Evolutionary conservation across 2,888 invertebrate species (phyloP).

Genomic region (Oxycera nigricornis): DNA sequence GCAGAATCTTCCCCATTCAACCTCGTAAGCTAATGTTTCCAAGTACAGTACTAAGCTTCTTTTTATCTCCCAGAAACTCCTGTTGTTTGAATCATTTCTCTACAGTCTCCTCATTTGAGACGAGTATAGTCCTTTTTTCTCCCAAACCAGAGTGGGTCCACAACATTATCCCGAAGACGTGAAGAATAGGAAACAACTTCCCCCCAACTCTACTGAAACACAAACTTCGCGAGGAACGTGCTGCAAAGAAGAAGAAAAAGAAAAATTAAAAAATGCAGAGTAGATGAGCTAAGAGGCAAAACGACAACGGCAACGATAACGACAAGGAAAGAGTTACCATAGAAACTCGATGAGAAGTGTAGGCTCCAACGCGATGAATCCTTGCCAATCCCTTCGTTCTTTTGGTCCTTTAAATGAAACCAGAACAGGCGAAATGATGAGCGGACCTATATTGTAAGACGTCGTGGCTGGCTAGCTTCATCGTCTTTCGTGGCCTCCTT

Average conservation of each 20-base stretch:
- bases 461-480: conserved; percentile 1
- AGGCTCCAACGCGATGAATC: conserved; percentile 34
- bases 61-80: too few relatives aligned
- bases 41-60: too few relatives aligned
- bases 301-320: not conserved
- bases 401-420: not conserved
- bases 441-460: not conserved
- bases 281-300: conserved; percentile 29
- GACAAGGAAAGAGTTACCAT: conserved; percentile 36
- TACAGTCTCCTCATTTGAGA: too few relatives aligned
- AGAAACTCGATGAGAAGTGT: conserved; percentile 31
- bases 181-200: not conserved
- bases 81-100: too few relatives aligned
- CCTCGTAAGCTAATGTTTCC: too few relatives aligned
- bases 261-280: conserved; percentile 37
- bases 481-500: conserved; percentile 25
- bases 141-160: too few relatives aligned
- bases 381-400: not conserved
- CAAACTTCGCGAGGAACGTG: not conserved
- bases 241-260: conserved; percentile 26
- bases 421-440: not conserved
- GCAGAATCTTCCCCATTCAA: too few relatives aligned
- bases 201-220: not conserved
- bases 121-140: too few relatives aligned
- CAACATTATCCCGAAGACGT: too few relatives aligned